Percentiles rank a stretch among this genome's conserved stretches.
These are phyloP conservation scores for Drosophila oshimai DNA, from an alignment of 1,140 invertebrate species.

Conservation along the genomic window DNA sequence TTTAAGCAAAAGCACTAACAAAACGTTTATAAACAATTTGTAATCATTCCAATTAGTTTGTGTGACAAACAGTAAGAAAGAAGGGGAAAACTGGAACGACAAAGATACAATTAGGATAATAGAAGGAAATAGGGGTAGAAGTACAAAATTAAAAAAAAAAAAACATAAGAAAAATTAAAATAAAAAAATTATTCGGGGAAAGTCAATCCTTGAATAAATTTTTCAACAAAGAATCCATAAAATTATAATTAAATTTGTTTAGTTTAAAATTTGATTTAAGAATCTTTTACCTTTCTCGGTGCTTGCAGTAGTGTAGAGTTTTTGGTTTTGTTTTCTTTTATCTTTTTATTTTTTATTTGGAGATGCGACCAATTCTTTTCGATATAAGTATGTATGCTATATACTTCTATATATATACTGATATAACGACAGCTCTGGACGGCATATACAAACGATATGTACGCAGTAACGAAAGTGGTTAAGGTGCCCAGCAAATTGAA, in stretches of 20 bases:
- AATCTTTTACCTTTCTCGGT: constrained; percentile 80
- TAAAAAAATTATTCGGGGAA: neutral
- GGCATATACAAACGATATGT: constrained; percentile 35
- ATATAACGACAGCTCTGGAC: constrained; percentile 48
- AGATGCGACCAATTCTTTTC: constrained; percentile 55
- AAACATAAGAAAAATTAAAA: constrained; percentile 13
- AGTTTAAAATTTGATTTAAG: constrained; percentile 30
- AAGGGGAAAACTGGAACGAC: constrained; percentile 1
- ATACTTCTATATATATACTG: constrained; percentile 57
- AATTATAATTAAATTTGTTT: constrained; percentile 17
- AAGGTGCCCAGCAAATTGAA: constrained; percentile 18
- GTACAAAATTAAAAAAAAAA: constrained; percentile 6
- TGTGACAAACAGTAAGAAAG: neutral
- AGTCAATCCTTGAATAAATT: constrained; percentile 20
- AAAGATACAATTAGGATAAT: neutral
- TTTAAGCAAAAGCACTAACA: neutral
- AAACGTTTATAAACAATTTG: neutral
- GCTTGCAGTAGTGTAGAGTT: constrained; percentile 82
- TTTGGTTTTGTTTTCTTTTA: constrained; percentile 57
- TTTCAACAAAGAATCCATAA: constrained; percentile 37
- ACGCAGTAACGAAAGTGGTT: constrained; percentile 27
- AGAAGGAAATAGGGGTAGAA: neutral
- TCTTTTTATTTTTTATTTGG: constrained; percentile 11
- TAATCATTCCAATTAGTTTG: constrained; percentile 4
- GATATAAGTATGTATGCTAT: constrained; percentile 60